A percentile compares a stretch with the other conserved stretches of the same genome.
phyloP scores from a whole-genome alignment of 1,140 invertebrate genomes.

The Zaprionus africanus region DNA sequence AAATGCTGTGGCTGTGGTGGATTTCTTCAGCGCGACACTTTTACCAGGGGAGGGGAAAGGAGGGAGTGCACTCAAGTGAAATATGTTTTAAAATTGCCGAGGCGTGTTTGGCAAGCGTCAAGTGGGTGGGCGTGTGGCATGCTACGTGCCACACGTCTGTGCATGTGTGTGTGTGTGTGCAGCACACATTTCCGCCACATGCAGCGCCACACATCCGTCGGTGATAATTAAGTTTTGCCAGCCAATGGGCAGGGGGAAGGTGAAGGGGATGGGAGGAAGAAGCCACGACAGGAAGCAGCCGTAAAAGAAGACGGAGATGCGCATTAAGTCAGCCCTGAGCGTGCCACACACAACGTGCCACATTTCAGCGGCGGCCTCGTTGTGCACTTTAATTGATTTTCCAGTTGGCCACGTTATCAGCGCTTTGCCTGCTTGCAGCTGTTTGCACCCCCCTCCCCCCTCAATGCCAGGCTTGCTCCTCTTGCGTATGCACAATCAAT shows the following conservation, averaged over 20 bases:
- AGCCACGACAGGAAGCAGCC: neutral
- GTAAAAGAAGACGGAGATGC: conserved; percentile 17
- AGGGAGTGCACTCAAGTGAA: conserved; percentile 58
- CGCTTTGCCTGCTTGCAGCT: conserved; percentile 62
- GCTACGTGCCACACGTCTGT: too few species aligned
- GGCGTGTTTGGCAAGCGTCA: conserved; percentile 65
- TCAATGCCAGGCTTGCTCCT: neutral
- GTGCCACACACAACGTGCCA: neutral
- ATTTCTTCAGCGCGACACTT: conserved; percentile 42
- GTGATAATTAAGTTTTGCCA: conserved; percentile 77
- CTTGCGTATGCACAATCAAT: conserved; percentile 25
- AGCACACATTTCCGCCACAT: conserved; percentile 65
- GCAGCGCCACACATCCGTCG: conserved; percentile 75
- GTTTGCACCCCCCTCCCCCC: conserved; percentile 11
- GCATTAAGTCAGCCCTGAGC: conserved; percentile 38
- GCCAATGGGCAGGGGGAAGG: neutral
- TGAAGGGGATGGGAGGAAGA: neutral
- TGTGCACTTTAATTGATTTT: conserved; percentile 75
- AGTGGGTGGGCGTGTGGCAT: conserved; percentile 39
- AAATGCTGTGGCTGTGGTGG: conserved; percentile 42
- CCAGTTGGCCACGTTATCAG: conserved; percentile 76
- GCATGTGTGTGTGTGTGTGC: conserved; percentile 8
- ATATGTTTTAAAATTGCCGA: conserved; percentile 79
- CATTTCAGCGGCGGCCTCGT: conserved; percentile 3
- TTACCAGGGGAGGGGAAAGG: conserved; percentile 3